Percentiles rank a stretch among this genome's conserved stretches.
phyloP scores from a whole-genome alignment of 2,113 vertebrate genomes.

The Misgurnus mizolepis region DNA sequence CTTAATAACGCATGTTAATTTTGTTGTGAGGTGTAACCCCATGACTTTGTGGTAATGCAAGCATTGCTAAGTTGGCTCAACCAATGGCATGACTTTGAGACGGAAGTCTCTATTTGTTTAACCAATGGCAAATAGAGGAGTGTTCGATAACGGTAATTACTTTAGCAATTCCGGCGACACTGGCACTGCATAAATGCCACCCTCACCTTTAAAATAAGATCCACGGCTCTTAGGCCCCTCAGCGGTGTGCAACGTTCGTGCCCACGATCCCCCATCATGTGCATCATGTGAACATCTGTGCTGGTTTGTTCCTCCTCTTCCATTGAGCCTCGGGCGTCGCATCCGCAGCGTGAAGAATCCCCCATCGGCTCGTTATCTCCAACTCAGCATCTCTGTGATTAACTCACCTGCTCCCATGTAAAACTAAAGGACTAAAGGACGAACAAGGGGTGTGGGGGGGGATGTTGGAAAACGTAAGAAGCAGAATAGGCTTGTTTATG shows the following conservation, averaged over 20 bases:
- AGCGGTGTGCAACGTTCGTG: not conserved
- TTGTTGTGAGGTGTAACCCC: no score
- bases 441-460: slow-evolving; percentile 49
- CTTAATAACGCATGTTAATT: no score
- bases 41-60: no score
- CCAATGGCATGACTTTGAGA: no score
- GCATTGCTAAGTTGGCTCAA: no score
- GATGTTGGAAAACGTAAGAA: slow-evolving; percentile 58
- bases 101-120: no score
- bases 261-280: slow-evolving; percentile 30
- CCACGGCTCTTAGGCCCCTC: not conserved
- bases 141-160: no score
- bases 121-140: no score
- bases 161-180: no score
- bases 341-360: slow-evolving; percentile 68
- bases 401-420: slow-evolving; percentile 71
- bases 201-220: not conserved
- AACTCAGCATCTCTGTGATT: slow-evolving; percentile 74
- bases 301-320: slow-evolving; percentile 57
- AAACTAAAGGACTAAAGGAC: slow-evolving; percentile 61
- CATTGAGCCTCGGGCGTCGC: slow-evolving; percentile 65
- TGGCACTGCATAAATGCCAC: no score
- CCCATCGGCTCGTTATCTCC: slow-evolving; percentile 74
- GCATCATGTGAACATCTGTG: slow-evolving; percentile 26
- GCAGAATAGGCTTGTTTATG: slow-evolving; percentile 57